Conservation (phyloP, 2,113 vertebrate species). For the Trematocara nigrifrons region DNA sequence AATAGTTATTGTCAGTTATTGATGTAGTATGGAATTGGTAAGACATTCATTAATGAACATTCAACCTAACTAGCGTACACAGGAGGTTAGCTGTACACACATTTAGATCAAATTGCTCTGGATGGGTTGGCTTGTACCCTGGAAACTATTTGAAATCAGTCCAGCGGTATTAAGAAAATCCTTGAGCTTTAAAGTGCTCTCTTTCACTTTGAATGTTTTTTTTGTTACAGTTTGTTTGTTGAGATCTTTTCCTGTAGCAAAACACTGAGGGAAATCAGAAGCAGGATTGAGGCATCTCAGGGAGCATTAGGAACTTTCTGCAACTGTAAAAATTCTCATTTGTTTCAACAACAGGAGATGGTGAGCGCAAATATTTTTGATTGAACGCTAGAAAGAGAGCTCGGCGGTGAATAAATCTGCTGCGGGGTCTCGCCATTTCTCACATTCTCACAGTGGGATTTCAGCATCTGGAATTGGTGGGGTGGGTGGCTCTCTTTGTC, state of each 20-base stretch:
- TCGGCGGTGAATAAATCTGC: slow-evolving; percentile 48
- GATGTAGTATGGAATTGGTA: slow-evolving; percentile 17
- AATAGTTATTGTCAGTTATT: slow-evolving; percentile 3
- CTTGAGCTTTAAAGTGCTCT: background rate
- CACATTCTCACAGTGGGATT: slow-evolving; percentile 47
- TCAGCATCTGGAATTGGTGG: slow-evolving; percentile 44
- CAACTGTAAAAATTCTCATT: slow-evolving; percentile 32
- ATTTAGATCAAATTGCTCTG: slow-evolving; percentile 31
- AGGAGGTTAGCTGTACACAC: slow-evolving; percentile 8
- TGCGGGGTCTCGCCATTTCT: slow-evolving; percentile 32
- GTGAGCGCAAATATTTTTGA: slow-evolving; percentile 43
- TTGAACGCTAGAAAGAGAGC: slow-evolving; percentile 32
- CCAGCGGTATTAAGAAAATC: slow-evolving; percentile 18
- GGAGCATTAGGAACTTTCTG: background rate
- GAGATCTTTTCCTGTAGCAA: slow-evolving; percentile 17
- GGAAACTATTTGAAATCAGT: slow-evolving; percentile 48
- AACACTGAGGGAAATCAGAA: slow-evolving; percentile 4
- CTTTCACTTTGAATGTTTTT: background rate
- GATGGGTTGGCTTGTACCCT: background rate
- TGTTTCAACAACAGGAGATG: slow-evolving; percentile 42
- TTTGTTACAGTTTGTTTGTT: background rate
- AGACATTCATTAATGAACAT: slow-evolving; percentile 10
- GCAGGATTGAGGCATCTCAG: background rate
- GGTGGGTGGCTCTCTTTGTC: slow-evolving; percentile 9
- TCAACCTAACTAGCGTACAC: slow-evolving; percentile 29